Percentiles rank a stretch among this genome's conserved stretches.
Evolutionary conservation across 1,140 invertebrate species (phyloP).

Genomic region (Macrobrachium rosenbergii): DNA sequence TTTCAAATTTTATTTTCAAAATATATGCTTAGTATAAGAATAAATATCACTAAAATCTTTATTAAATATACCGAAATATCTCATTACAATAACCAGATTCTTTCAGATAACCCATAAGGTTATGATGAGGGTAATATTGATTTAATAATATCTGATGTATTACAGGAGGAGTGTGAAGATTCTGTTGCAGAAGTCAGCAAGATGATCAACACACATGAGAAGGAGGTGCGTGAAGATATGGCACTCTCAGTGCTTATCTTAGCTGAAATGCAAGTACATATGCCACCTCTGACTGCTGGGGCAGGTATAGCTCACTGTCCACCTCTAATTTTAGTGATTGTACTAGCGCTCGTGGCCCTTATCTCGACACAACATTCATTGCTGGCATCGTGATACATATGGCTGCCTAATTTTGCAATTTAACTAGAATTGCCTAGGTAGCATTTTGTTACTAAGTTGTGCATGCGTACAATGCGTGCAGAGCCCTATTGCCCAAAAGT

Average conservation of each 20-base stretch:
- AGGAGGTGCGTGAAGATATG: constrained; percentile 86
- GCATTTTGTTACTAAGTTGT: constrained; percentile 61
- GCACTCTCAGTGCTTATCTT: constrained; percentile 91
- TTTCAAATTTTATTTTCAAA: too few relatives aligned
- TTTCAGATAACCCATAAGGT: too few relatives aligned
- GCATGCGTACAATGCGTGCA: constrained; percentile 54
- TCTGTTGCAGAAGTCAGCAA: constrained; percentile 84
- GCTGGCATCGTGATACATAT: constrained; percentile 55
- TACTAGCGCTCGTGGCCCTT: constrained; percentile 1
- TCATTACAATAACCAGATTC: too few relatives aligned
- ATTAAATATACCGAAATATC: too few relatives aligned
- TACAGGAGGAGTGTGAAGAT: constrained; percentile 86
- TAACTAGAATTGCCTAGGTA: constrained; percentile 60
- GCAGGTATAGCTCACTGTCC: constrained; percentile 18
- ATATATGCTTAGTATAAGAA: too few relatives aligned
- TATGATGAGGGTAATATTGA: too few relatives aligned
- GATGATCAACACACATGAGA: constrained; percentile 86
- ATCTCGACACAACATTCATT: constrained; percentile 35
- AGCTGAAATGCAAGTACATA: constrained; percentile 86
- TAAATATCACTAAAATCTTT: too few relatives aligned
- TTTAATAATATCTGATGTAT: constrained; percentile 63
- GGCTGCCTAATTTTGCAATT: constrained; percentile 60
- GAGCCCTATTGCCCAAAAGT: constrained; percentile 42
- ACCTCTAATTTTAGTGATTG: constrained; percentile 1
- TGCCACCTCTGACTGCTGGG: constrained; percentile 66